Evolutionary conservation across 2,797 vertebrate genomes (phyloP), one percentile per base, ranked within the genome.

Genomic region (Clamator glandarius): DNA sequence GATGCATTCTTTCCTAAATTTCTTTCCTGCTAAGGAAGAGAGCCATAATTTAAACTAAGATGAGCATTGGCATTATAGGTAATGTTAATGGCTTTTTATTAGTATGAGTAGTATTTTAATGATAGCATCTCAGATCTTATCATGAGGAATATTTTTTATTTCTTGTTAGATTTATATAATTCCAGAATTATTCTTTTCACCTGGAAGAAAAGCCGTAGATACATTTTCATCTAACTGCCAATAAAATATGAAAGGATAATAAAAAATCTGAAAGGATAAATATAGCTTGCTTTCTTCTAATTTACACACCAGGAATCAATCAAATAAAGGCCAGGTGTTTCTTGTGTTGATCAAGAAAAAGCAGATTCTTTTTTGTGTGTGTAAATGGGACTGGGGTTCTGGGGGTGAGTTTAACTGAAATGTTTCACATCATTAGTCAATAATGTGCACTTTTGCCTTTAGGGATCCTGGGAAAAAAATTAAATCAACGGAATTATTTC

Each of bases 401-500:
- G 8, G 18, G 35, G 7, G 7, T 50, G 62, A 81, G 10, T 87
- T 85, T 90, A 84, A 84, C 26, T 44, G 46, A 89, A 93, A 64
- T 20, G 8, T 62, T 93, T 88, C 48, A 73, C 23, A 55, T 62
- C 78, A 93, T 96, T 92, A 94, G 69, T 87, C 67, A 94, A 72
- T 87, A 95, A 94, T 70, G 24, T 70, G 41, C 41, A 52, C 8
- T 72, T 90, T 42, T 90, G 25, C 50, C 63, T 89, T 86, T 39
- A 73, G 64, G 55, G 58, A 88, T 58, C 50, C 69, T 50, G 42
- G 48, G 13, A 75, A 58, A 82, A 82, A 92, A 92, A 95, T 15
- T 87, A 90, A 95, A 92, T 76, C 77, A 85, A 69, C 18, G 3
- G 20, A 94, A 85, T 95, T 87, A 86, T 90, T 97, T 94, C 61